Evolutionary conservation across 2,113 vertebrate genomes (phyloP), one percentile per base, ranked within the genome.

Genomic region (Andinoacara biseriatus): DNA sequence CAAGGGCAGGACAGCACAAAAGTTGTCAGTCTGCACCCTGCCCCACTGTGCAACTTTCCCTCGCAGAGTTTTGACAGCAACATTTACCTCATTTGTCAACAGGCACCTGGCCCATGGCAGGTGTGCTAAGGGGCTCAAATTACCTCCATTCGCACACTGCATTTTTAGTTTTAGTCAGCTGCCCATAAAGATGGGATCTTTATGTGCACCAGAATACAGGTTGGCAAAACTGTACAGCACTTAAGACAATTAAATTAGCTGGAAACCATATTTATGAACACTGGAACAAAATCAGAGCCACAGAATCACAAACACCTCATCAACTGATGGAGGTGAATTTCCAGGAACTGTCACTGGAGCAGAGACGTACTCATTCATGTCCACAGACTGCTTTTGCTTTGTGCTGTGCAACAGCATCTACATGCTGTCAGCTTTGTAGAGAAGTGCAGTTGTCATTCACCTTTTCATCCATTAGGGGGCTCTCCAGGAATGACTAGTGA

Each of bases 381-480:
- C 43, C 56, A 22, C 59, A 56, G 79, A 13, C 2, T 76, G 18
- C 57, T 80, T 74, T 59, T 22, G 33, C 69, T 35, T 33, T 5
- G 24, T 8, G 10, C 52, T 31, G 24, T 40, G 3, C 31, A 35
- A n/a, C 61, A 52, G 29, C 7, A 54, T 58, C 29, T 52, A 75
- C 26, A 74, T 26, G 7, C 35, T 24, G 20, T 63, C n/a, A 62
- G 35, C 57, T 76, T 46, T 67, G 57, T 38, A 5, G 35, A 65
- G 15, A 75, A 18, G 18, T 63, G 61, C 40, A 58, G 29, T 52
- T 88, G 91, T 79, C 79, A 54, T 92, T 90, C 67, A 8, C 35
- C 22, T 33, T 43, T 33, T 69, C 35, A 38, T 76, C 94, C 92
- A 90, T 85, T 84, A 93, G 93, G 86, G 91, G 94, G 89, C 92